Base-by-base conservation (phyloP, 2,888 invertebrate species). In the Drosophila formosana region DNA sequence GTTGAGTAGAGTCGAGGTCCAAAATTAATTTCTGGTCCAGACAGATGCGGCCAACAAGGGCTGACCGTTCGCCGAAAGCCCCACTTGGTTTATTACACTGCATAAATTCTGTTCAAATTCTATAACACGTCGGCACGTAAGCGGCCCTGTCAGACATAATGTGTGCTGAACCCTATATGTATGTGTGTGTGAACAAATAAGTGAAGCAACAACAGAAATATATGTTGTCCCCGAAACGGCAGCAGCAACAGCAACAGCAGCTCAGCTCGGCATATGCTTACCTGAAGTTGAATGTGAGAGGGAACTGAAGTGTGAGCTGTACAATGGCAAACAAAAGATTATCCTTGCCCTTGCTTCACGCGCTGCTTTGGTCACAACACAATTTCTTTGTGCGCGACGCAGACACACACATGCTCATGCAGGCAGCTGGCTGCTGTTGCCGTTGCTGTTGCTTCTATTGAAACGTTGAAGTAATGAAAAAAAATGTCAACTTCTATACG, bases 381-480 rank as follows among this genome's bases (percentile, higher is more conserved):
- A 73, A 69, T 72, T 66, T 57, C 58, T 49, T 58, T 68, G 75
- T 80, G 47, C 67, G 52, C 58, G 51, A 53, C 53, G 47, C 41
- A 51, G 46, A 63, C 53, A 45, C 28, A 30, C 39, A 53, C 32
- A 52, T 18, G 45, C 13, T 28, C 18, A 45, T 28, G 47, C 32
- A 55, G 32, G 50, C 57, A 52, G 64, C 66, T 66, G 63, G 25
- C 37, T 47, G 76, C 62, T 73, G 34, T 34, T 28, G 47, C 32
- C 51, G 30, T 39, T 57, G 76, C 60, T 76, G 76, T 71, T 77
- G 76, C 66, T 78, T 71, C 79, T 86, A 80, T 86, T 85, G 87
- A 80, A 87, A 81, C 77, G 88, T 88, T 88, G 76, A 74, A 74
- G 87, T 88, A 88, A 85, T 85, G 87, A 85, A 85, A 85, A 86